Evolutionary conservation across 2,113 vertebrate species (phyloP).

Genomic region (Cettia cetti): DNA sequence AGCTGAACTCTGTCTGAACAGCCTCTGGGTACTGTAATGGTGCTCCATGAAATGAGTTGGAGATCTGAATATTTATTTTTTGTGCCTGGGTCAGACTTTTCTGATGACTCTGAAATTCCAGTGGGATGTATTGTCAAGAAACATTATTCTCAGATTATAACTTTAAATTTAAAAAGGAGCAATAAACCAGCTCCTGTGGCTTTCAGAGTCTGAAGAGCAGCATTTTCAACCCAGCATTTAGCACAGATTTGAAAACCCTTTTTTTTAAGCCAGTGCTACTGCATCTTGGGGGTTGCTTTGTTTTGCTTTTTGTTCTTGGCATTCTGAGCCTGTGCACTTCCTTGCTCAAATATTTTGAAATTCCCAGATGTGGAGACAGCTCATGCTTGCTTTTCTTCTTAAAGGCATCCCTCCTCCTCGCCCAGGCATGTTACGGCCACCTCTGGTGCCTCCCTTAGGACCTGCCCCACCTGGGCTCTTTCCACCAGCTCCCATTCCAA

Average conservation of each 20-base stretch:
- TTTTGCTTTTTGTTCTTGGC: not conserved
- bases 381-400: not conserved
- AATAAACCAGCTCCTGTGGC: not conserved
- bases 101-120: not conserved
- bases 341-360: not conserved
- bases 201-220: not conserved
- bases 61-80: not conserved
- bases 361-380: not conserved
- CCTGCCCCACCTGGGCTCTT: slow-evolving; percentile 86
- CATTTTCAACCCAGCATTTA: not conserved
- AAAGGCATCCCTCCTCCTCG: slow-evolving; percentile 94
- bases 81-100: not conserved
- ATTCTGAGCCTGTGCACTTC: not conserved
- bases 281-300: not conserved
- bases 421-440: slow-evolving; percentile 83
- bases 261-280: not conserved
- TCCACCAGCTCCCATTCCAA: slow-evolving; percentile 83
- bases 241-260: not conserved
- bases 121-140: not conserved
- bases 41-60: not conserved
- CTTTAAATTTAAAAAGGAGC: not conserved
- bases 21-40: not conserved
- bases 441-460: slow-evolving; percentile 82
- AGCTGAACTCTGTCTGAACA: not conserved
- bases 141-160: not conserved